Conservation (phyloP, 2,113 vertebrate species). For the Tachysurus fulvidraco region DNA sequence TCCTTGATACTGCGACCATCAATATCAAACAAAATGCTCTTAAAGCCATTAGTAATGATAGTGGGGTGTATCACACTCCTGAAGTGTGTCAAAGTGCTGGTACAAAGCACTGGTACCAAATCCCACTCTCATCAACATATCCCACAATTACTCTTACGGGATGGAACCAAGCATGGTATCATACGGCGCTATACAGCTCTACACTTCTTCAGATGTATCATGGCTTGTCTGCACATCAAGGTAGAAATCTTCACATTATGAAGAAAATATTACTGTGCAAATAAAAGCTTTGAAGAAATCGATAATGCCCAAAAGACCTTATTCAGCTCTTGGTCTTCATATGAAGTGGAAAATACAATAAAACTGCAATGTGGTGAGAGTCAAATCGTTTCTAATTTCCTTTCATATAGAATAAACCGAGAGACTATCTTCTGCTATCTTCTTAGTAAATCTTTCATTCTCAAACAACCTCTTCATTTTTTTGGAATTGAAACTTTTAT, state of each 20-base stretch:
- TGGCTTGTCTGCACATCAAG: neutral
- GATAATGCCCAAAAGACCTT: neutral
- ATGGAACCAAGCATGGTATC: neutral
- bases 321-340: neutral
- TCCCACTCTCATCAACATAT: neutral
- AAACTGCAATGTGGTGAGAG: neutral
- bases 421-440: neutral
- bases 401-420: neutral
- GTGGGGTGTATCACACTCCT: constrained; percentile 3
- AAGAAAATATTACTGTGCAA: neutral
- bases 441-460: neutral
- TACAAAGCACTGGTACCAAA: neutral
- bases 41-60: constrained; percentile 4
- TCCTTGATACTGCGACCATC: neutral
- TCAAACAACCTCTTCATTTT: neutral
- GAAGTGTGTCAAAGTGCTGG: neutral
- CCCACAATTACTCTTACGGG: neutral
- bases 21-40: neutral
- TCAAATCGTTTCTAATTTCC: neutral
- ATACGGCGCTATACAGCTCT: neutral
- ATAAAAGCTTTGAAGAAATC: neutral
- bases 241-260: neutral
- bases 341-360: neutral
- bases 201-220: neutral
- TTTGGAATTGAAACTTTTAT: neutral